Evolutionary conservation across 2,888 invertebrate species (phyloP).

Genomic region (Oscheius sp.): DNA sequence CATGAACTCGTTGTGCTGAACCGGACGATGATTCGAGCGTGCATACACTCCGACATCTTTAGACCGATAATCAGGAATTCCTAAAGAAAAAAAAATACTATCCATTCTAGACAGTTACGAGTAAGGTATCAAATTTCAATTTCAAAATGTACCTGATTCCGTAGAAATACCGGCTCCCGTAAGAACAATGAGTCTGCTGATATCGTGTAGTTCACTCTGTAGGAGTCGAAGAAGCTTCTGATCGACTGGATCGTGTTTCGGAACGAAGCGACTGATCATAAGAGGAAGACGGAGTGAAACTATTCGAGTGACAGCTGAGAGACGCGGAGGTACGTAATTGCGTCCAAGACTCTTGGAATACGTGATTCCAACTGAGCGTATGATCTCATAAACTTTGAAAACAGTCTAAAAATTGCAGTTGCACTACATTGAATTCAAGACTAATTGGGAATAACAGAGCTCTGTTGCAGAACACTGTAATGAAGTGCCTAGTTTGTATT

Average conservation of each 20-base stretch:
- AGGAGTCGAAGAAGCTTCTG: conserved; percentile 3
- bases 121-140: background rate
- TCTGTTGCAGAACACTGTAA: no score
- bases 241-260: conserved; percentile 29
- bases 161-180: conserved; percentile 97
- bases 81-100: conserved; percentile 73
- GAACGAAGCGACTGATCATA: conserved; percentile 30
- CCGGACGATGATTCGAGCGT: conserved; percentile 82
- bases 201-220: conserved; percentile 31
- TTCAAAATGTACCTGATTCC: conserved; percentile 80
- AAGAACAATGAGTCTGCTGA: conserved; percentile 79
- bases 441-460: no score
- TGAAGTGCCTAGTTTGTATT: no score
- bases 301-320: no score
- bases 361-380: no score
- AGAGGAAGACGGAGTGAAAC: background rate
- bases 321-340: no score
- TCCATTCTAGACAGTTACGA: no score
- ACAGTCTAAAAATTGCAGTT: no score
- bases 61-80: conserved; percentile 81
- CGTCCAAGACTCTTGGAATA: no score
- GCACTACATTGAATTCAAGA: no score
- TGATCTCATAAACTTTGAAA: no score
- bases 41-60: conserved; percentile 65
- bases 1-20: conserved; percentile 87